Evolutionary conservation across 2,888 invertebrate genomes (phyloP).

Genomic region (Lottia scabra): DNA sequence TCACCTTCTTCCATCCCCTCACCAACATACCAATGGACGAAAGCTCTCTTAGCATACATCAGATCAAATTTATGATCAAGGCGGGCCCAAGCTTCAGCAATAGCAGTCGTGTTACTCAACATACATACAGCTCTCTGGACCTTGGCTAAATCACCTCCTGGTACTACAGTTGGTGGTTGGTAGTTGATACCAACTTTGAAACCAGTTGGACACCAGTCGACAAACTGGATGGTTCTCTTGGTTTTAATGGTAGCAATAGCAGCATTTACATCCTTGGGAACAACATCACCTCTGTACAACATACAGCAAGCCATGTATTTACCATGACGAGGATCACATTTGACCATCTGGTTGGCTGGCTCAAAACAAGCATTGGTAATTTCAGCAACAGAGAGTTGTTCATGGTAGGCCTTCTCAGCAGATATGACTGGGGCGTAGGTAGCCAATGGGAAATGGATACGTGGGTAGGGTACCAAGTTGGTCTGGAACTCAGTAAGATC

Average conservation of each 20-base stretch:
- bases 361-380: no score
- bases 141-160: slow-evolving; percentile 63
- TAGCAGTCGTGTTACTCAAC: slow-evolving; percentile 90
- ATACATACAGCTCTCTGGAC: slow-evolving; percentile 80
- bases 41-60: slow-evolving; percentile 50
- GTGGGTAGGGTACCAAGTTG: slow-evolving; percentile 67
- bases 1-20: slow-evolving; percentile 74
- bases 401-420: slow-evolving; percentile 58
- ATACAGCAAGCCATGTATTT: slow-evolving; percentile 70
- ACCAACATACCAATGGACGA: slow-evolving; percentile 75
- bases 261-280: slow-evolving; percentile 54
- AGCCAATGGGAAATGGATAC: slow-evolving; percentile 87
- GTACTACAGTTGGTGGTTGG: slow-evolving; percentile 78
- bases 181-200: slow-evolving; percentile 86
- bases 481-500: slow-evolving; percentile 72
- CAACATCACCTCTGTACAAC: slow-evolving; percentile 86
- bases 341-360: no score
- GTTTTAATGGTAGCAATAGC: slow-evolving; percentile 64
- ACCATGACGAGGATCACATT: no score
- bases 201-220: slow-evolving; percentile 64
- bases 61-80: slow-evolving; percentile 70
- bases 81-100: slow-evolving; percentile 87
- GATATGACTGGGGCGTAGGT: slow-evolving; percentile 74
- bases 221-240: slow-evolving; percentile 61
- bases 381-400: slow-evolving; percentile 68